Evolutionary conservation across 53 echinoderm and acorn worm species (phyloP), one percentile per base, ranked within the genome.

Genomic region (Temnopleurus reevesii): DNA sequence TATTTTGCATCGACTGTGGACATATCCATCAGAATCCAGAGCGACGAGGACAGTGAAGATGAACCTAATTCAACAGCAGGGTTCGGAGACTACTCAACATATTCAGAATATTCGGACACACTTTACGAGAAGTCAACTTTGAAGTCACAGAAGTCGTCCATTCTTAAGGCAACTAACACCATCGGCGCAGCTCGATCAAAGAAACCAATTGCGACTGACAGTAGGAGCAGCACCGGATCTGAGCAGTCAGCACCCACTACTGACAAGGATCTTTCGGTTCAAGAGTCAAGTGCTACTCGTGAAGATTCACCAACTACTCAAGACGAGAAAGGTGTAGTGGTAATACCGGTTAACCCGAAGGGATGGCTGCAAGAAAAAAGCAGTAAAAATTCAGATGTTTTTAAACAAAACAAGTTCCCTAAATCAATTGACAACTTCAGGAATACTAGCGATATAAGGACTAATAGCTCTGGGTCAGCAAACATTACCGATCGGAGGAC

Each of bases 1-100:
- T 66, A 66, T 66, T 66, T 77, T 77, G 79, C 79, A 26, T 77
- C 79, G 8, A 77, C 79, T 5, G 79, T 77, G 2, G 79, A 77
- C 23, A 77, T 77, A 13, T 77, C 79, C 4, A 77, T 77, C 49
- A 46, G 12, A 29, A 26, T 77, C 18, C 10, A 34, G 2, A 38
- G 79, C 19, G 77, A 46, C 6, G 77, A 24, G 27, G 79, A 77
- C 27, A 49, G 79, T 29, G 79, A 77, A 12, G 77, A 77, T 8
- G 79, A 66, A 66, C 35, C 24, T 7, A 24, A 19, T 41, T 38
- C 71, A 12, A 66, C 36, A 18, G 71, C 36, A 66, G 71, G 71
- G n/a, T 66, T 66, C 9, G 71, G 71, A 66, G 71, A 66, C 19
- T 9, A 66, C 9, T 66, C 71, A n/a, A n/a, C 41, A 3, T 66